These are phyloP conservation scores for Yasuhikotakia modesta DNA, from an alignment of 2,797 vertebrate genomes.

Conservation along the genomic window DNA sequence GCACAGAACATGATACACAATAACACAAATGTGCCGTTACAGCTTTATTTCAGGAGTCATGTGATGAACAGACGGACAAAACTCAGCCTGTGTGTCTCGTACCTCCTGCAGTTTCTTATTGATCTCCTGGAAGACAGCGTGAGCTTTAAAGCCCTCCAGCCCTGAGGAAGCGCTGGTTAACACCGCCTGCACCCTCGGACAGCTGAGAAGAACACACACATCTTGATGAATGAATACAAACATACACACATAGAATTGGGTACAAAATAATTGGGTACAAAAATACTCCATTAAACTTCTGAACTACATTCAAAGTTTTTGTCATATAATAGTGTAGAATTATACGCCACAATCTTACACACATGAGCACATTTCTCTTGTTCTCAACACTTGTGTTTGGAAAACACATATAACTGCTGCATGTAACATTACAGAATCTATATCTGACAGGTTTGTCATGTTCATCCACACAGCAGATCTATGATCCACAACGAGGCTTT, in stretches of 20 bases:
- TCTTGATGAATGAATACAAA: not conserved
- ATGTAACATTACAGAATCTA: too few relatives aligned
- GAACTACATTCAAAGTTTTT: not conserved
- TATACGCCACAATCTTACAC: too few relatives aligned
- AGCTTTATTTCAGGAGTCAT: too few relatives aligned
- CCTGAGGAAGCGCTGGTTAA: conserved; percentile 72
- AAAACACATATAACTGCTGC: not conserved
- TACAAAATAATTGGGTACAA: not conserved
- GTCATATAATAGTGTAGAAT: too few relatives aligned
- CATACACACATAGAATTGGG: not conserved
- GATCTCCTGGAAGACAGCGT: conserved; percentile 91
- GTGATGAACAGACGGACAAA: too few relatives aligned
- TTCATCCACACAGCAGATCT: not conserved
- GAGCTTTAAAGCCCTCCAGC: conserved; percentile 87
- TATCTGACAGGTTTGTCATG: too few relatives aligned
- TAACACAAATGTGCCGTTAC: too few relatives aligned
- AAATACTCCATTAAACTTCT: not conserved
- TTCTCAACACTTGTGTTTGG: not conserved
- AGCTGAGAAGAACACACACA: conserved; percentile 54
- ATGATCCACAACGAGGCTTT: not conserved
- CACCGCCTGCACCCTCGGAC: conserved; percentile 69
- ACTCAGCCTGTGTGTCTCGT: conserved; percentile 27
- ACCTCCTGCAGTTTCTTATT: conserved; percentile 91
- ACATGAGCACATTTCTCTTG: not conserved
- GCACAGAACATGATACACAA: too few relatives aligned